These are phyloP conservation scores for Echeneis naucrates DNA, from an alignment of 2,797 vertebrate genomes.

Conservation along the genomic window DNA sequence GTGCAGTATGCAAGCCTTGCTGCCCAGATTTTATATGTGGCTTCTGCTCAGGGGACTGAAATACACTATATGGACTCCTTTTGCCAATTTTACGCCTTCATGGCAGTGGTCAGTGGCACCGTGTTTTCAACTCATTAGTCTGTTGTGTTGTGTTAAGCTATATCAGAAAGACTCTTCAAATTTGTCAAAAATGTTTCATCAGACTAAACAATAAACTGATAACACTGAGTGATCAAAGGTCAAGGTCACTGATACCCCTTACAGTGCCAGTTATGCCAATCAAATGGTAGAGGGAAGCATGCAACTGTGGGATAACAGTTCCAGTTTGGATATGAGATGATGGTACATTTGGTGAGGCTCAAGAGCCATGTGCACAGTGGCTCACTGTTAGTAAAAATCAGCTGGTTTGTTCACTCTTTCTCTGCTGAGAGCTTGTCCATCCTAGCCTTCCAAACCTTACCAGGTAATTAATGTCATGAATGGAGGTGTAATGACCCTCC, in stretches of 20 bases:
- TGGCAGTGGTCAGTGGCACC: not conserved
- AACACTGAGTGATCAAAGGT: not conserved
- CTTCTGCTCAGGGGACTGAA: constrained; percentile 14
- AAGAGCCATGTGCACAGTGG: constrained; percentile 51
- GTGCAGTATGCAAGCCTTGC: constrained; percentile 13
- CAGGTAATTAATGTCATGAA: constrained; percentile 82
- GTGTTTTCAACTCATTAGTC: not conserved
- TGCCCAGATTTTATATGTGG: constrained; percentile 20
- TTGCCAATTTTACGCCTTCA: constrained; percentile 27
- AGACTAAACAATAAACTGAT: not conserved
- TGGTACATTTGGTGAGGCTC: constrained; percentile 38
- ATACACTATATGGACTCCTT: constrained; percentile 42
- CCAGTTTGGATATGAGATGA: constrained; percentile 28
- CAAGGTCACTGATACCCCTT: not conserved
- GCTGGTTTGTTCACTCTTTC: constrained; percentile 47
- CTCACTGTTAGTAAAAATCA: constrained; percentile 44
- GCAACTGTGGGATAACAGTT: not conserved
- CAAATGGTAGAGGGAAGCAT: not conserved
- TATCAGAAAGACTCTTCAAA: not conserved
- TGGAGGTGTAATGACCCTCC: constrained; percentile 81
- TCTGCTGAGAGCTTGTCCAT: constrained; percentile 64
- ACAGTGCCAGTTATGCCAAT: no score
- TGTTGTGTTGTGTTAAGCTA: no score
- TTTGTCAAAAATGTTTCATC: not conserved
- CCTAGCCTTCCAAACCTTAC: constrained; percentile 77